A percentile compares a stretch with the other conserved stretches of the same genome.
These are phyloP conservation scores for Brotula barbata DNA, from an alignment of 2,797 vertebrate species.

Conservation along the genomic window DNA sequence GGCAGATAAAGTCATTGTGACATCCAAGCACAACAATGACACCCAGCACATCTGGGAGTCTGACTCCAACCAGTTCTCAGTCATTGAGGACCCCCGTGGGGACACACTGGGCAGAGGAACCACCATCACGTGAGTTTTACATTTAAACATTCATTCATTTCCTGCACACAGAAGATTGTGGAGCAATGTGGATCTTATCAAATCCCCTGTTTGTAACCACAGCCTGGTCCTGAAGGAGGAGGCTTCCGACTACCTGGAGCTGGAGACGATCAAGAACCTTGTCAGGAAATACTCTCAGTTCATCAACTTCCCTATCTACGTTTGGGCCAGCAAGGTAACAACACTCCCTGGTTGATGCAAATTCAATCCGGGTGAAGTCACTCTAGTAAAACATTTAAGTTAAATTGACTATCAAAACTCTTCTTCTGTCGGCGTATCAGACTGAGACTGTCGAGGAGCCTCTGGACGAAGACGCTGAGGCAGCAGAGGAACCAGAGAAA, in stretches of 20 bases:
- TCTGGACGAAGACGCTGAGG: slow-evolving; percentile 88
- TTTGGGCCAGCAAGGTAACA: slow-evolving; percentile 98
- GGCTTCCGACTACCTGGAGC: slow-evolving; percentile 95
- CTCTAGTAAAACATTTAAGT: slow-evolving; percentile 12
- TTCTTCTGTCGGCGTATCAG: slow-evolving; percentile 63
- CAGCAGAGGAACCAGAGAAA: slow-evolving; percentile 89
- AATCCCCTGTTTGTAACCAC: background rate
- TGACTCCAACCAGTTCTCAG: slow-evolving; percentile 94
- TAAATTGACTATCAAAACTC: background rate
- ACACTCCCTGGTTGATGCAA: background rate
- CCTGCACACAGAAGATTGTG: background rate
- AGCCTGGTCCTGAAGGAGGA: slow-evolving; percentile 97
- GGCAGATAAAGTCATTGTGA: slow-evolving; percentile 96
- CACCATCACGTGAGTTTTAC: slow-evolving; percentile 92
- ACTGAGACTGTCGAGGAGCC: slow-evolving; percentile 97
- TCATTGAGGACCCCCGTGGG: slow-evolving; percentile 92
- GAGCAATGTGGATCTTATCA: background rate
- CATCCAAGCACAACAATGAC: slow-evolving; percentile 96
- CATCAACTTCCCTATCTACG: slow-evolving; percentile 98
- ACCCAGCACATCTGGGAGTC: slow-evolving; percentile 99
- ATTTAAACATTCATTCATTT: background rate
- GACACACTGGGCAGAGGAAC: slow-evolving; percentile 93
- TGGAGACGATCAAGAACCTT: slow-evolving; percentile 97
- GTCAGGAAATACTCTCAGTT: slow-evolving; percentile 98
- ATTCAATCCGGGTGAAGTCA: background rate